Evolutionary conservation across 2,888 invertebrate species (phyloP).

Genomic region (Agriopis aurantiaria): DNA sequence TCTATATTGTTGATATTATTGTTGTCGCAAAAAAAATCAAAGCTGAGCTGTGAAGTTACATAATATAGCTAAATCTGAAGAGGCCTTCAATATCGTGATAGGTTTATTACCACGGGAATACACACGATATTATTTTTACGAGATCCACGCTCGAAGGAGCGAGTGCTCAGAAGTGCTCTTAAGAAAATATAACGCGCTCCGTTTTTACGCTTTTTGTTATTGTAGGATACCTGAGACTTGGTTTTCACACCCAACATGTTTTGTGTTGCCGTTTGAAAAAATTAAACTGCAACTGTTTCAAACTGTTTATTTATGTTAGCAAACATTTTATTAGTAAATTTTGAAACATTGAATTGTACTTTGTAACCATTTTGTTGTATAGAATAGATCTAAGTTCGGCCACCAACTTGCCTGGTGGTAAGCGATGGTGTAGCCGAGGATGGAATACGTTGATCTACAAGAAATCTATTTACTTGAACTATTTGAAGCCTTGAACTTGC

Average conservation of each 20-base stretch:
- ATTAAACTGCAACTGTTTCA: too few relatives aligned
- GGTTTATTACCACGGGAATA: constrained; percentile 11
- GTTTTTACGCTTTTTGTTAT: constrained; percentile 14
- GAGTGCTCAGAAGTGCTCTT: constrained; percentile 7
- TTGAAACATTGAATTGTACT: too few relatives aligned
- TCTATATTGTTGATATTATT: too few relatives aligned
- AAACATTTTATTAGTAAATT: not conserved
- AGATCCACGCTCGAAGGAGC: not conserved
- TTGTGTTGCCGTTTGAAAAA: not conserved
- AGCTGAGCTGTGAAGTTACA: too few relatives aligned
- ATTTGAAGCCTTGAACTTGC: too few relatives aligned
- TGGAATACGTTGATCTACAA: too few relatives aligned
- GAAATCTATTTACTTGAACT: too few relatives aligned
- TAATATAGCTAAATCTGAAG: not conserved
- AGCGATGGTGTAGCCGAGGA: too few relatives aligned
- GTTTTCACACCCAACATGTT: not conserved
- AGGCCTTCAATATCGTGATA: not conserved
- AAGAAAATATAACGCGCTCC: constrained; percentile 6
- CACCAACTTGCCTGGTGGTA: too few relatives aligned
- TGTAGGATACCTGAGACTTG: constrained; percentile 12
- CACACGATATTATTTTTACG: constrained; percentile 17
- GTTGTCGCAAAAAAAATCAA: too few relatives aligned
- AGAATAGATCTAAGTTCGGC: too few relatives aligned
- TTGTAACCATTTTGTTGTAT: too few relatives aligned
- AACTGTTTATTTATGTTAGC: not conserved